Base-by-base conservation (phyloP, 1,140 invertebrate species). In the Leucophenga varia region DNA sequence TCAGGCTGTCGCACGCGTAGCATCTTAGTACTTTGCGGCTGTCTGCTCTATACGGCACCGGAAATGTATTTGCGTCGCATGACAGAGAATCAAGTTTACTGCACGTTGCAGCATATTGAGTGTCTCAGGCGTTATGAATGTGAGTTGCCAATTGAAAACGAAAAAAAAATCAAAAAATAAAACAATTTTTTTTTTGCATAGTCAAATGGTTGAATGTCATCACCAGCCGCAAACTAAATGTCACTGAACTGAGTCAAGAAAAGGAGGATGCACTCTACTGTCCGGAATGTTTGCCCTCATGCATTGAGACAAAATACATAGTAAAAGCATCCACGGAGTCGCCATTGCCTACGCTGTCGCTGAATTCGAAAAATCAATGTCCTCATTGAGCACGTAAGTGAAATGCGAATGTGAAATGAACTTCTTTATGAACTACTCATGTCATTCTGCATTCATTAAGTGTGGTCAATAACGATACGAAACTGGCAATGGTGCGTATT, bases 1-100 rank as follows among this genome's bases (percentile, higher is more conserved):
- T 73, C 81, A 1, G 78, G 77, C 38, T 83, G 81, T 52, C 72
- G 79, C 14, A 76, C 81, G 49, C 60, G 75, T 9, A 81, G 80
- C 52, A 67, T 82, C 6, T 55, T 76, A 6, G 61, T 64, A 1
- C 63, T 79, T 7, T 82, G 81, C 47, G 78, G 78, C 18, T 83
- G 81, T 37, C 73, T 80, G 2, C 80, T 80, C 0, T 82, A 81
- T 44, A 76, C 75, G 43, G 72, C 80, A 60, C 79, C 78, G 2
- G 67, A 75, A 43, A 59, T 75, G 43, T 58, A 49, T 2, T 34
- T 31, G 18, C 65, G 34, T 59, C 70, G 34, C 12, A n/a, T n/a
- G n/a, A n/a, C n/a, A n/a, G n/a, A n/a, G n/a, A n/a, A n/a, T n/a
- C n/a, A n/a, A n/a, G 59, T 71, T 34, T 68, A 52, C 32, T 73